Percentiles rank a stretch among this genome's conserved stretches.
Conservation (phyloP, 2,113 vertebrate genomes). For the Oriolus oriolus region DNA sequence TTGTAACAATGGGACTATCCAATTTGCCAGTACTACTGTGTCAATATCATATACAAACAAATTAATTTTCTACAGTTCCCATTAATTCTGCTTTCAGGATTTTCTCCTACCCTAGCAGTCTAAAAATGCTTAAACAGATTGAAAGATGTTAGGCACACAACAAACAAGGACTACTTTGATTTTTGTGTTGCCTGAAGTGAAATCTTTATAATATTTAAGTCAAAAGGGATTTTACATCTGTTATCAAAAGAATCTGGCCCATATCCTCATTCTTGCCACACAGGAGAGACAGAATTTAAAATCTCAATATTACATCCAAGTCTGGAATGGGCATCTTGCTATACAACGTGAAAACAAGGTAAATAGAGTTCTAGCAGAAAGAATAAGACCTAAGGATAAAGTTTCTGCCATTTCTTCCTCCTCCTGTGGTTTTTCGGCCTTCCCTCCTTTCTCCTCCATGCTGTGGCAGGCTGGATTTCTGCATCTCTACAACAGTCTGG, state of each 20-base stretch:
- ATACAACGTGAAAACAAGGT: not conserved
- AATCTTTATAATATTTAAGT: not conserved
- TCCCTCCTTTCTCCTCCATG: not conserved
- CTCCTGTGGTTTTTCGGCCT: not conserved
- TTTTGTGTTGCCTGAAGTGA: not conserved
- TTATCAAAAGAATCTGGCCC: not conserved
- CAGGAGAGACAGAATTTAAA: not conserved
- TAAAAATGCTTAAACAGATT: not conserved
- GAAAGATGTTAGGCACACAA: not conserved
- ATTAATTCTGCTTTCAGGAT: not conserved
- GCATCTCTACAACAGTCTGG: not conserved
- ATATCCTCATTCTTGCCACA: not conserved
- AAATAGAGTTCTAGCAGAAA: not conserved
- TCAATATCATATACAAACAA: not conserved
- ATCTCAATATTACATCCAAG: not conserved
- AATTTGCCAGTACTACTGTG: not conserved
- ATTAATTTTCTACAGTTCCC: not conserved
- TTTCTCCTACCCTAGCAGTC: not conserved
- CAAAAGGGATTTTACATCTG: not conserved
- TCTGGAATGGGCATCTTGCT: not conserved
- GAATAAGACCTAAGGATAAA: not conserved
- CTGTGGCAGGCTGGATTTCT: not conserved
- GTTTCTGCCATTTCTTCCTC: not conserved
- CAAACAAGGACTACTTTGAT: not conserved
- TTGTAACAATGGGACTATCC: not conserved